phyloP scores from a whole-genome alignment of 2,888 invertebrate genomes.

The Ophion obscuratus region DNA sequence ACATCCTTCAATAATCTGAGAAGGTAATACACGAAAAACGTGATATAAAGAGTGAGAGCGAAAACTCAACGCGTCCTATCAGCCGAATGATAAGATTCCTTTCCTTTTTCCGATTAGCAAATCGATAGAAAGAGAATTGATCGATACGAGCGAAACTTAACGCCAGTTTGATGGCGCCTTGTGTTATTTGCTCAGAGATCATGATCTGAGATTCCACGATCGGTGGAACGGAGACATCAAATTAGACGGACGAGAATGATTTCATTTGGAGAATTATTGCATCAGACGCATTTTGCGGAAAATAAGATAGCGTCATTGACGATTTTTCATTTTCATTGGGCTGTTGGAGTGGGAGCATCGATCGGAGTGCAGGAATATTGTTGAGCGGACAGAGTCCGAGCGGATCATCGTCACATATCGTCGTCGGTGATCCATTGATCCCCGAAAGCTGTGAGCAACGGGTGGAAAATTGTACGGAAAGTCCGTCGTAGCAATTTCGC shows the following conservation, averaged over 20 bases:
- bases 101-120: too few species aligned
- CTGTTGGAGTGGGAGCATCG: constrained; percentile 3
- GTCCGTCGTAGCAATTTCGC: constrained; percentile 57
- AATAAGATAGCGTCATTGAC: neutral
- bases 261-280: neutral
- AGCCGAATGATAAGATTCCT: too few species aligned
- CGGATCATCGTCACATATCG: constrained; percentile 47
- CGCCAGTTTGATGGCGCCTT: too few species aligned
- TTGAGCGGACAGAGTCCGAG: constrained; percentile 34
- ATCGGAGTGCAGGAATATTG: constrained; percentile 25
- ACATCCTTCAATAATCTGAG: neutral
- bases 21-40: neutral
- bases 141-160: neutral
- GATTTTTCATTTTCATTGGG: neutral
- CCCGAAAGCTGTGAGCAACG: constrained; percentile 70
- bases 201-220: neutral
- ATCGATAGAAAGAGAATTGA: neutral
- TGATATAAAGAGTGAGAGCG: neutral
- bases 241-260: too few species aligned
- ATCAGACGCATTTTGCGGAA: neutral
- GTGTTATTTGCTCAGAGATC: neutral
- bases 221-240: too few species aligned
- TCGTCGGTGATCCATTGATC: constrained; percentile 60
- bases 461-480: constrained; percentile 76
- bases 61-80: neutral